Conservation (phyloP, 1,140 invertebrate genomes). For the Neodiprion fabricii region DNA sequence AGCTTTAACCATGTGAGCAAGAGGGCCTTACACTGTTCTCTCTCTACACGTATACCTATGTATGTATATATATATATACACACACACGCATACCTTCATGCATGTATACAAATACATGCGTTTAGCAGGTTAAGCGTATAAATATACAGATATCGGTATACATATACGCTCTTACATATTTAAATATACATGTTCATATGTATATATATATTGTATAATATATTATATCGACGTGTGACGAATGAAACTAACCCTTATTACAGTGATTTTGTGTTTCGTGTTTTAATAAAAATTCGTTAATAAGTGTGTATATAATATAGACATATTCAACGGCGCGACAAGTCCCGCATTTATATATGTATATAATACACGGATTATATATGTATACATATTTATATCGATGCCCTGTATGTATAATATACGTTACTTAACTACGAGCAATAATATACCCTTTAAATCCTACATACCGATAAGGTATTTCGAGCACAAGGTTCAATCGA, state of each 20-base stretch:
- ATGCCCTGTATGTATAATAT: not conserved
- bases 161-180: not conserved
- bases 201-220: not conserved
- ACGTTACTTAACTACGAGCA: slow-evolving; percentile 7
- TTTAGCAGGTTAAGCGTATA: not conserved
- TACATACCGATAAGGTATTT: not conserved
- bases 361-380: no score
- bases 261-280: not conserved
- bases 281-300: not conserved
- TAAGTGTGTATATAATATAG: not conserved
- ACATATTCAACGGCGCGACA: no score
- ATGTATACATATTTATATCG: not conserved
- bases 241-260: not conserved
- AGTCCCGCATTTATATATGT: no score
- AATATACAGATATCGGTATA: not conserved
- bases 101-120: no score
- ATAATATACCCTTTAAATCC: not conserved
- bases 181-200: not conserved
- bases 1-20: no score
- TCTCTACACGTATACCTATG: no score
- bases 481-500: not conserved
- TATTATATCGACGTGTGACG: not conserved
- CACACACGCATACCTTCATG: no score
- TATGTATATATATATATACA: no score
- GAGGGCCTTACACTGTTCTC: no score